A percentile compares a stretch with the other conserved stretches of the same genome.
Evolutionary conservation across 2,888 invertebrate species (phyloP).

Genomic region (Xylota segnis): DNA sequence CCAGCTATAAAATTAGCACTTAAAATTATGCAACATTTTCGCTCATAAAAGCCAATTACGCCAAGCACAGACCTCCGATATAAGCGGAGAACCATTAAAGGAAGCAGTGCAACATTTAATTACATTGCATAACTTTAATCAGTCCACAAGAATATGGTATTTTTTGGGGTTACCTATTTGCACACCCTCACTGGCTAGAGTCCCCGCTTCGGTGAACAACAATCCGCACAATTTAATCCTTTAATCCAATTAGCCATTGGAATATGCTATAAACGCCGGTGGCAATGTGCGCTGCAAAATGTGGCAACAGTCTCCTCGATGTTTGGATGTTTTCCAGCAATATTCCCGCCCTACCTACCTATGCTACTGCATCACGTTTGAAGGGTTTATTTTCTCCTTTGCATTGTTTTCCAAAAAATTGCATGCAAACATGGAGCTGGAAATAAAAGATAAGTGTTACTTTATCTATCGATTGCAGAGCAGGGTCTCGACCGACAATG

Average conservation of each 20-base stretch:
- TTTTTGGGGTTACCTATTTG: neutral
- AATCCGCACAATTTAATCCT: constrained; percentile 12
- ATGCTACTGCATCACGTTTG: neutral
- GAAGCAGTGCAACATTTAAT: neutral
- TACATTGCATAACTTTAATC: neutral
- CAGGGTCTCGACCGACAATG: neutral
- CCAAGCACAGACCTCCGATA: neutral
- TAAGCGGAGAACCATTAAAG: neutral
- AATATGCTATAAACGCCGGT: neutral
- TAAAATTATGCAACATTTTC: neutral
- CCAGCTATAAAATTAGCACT: neutral
- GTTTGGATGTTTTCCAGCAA: neutral
- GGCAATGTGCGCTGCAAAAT: neutral
- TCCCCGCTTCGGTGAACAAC: neutral
- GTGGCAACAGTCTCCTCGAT: too few species aligned
- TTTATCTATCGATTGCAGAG: neutral
- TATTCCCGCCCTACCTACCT: neutral
- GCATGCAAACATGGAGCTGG: neutral
- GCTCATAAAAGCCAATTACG: neutral
- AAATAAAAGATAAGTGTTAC: neutral
- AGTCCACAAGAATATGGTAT: neutral
- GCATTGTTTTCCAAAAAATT: neutral
- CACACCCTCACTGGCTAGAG: neutral
- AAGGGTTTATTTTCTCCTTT: neutral
- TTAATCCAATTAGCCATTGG: constrained; percentile 11